These are phyloP conservation scores for Cremastinae sp. DNA, from an alignment of 2,888 invertebrate species.

Conservation along the genomic window DNA sequence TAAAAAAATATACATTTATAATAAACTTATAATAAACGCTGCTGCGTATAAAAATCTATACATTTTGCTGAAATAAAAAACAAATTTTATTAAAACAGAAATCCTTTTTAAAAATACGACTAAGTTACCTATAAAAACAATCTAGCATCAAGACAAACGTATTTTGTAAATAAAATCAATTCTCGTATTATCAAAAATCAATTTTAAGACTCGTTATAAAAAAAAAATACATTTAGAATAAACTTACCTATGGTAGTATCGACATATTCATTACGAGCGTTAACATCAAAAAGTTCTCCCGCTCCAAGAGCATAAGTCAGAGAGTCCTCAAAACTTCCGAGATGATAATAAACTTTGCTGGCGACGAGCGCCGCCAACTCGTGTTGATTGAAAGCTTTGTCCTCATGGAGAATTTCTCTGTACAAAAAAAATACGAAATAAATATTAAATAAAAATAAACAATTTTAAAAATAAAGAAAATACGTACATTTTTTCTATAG, in stretches of 20 bases:
- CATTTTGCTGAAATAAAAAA: constrained; percentile 88
- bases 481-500: constrained; percentile 94
- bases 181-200: too few relatives aligned
- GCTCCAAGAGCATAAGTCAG: constrained; percentile 98
- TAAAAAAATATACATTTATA: too few relatives aligned
- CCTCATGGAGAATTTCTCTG: constrained; percentile 96
- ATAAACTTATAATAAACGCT: too few relatives aligned
- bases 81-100: background rate
- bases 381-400: constrained; percentile 92
- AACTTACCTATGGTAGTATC: constrained; percentile 95
- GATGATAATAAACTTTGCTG: constrained; percentile 98
- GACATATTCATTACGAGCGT: constrained; percentile 96
- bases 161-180: too few relatives aligned
- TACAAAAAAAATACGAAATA: constrained; percentile 56
- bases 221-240: too few relatives aligned
- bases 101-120: background rate
- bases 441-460: background rate
- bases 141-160: too few relatives aligned
- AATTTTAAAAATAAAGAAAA: constrained; percentile 15
- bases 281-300: constrained; percentile 96
- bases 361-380: constrained; percentile 97
- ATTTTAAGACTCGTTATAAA: too few relatives aligned
- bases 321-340: constrained; percentile 98
- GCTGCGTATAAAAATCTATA: constrained; percentile 97
- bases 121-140: too few relatives aligned